Conservation (phyloP, 2,797 vertebrate genomes). For the Phrynocephalus guinanensis region DNA sequence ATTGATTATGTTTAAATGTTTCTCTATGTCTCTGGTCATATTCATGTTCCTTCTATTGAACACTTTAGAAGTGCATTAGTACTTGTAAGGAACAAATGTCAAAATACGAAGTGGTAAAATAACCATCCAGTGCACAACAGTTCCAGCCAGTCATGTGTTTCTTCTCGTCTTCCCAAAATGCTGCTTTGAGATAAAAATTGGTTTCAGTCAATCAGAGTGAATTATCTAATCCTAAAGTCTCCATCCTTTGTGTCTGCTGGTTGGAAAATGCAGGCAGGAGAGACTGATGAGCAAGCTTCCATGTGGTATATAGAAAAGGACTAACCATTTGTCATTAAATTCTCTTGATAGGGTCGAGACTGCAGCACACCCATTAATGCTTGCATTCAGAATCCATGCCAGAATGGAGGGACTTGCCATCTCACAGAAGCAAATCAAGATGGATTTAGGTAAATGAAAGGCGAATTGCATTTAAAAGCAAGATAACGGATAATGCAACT, state of each 20-base stretch:
- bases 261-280: fast-evolving
- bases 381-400: constrained; percentile 92
- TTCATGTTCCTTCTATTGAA: neutral
- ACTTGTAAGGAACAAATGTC: constrained; percentile 24
- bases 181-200: neutral
- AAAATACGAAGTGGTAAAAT: constrained; percentile 25
- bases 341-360: constrained; percentile 86
- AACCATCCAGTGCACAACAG: neutral
- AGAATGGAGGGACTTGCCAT: constrained; percentile 93
- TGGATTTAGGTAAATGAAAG: constrained; percentile 88
- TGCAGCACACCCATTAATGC: constrained; percentile 92
- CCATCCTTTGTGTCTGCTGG: constrained; percentile 17
- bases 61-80: constrained; percentile 2
- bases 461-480: constrained; percentile 39
- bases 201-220: constrained; percentile 10
- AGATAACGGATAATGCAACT: constrained; percentile 41
- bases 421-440: constrained; percentile 85
- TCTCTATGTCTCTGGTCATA: neutral
- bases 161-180: neutral
- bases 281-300: neutral
- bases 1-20: neutral
- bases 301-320: neutral
- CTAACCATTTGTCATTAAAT: constrained; percentile 60
- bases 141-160: neutral
- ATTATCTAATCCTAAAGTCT: constrained; percentile 32